A percentile compares a stretch with the other conserved stretches of the same genome.
Evolutionary conservation across 2,797 vertebrate genomes (phyloP).

Genomic region (Tachyglossus aculeatus): DNA sequence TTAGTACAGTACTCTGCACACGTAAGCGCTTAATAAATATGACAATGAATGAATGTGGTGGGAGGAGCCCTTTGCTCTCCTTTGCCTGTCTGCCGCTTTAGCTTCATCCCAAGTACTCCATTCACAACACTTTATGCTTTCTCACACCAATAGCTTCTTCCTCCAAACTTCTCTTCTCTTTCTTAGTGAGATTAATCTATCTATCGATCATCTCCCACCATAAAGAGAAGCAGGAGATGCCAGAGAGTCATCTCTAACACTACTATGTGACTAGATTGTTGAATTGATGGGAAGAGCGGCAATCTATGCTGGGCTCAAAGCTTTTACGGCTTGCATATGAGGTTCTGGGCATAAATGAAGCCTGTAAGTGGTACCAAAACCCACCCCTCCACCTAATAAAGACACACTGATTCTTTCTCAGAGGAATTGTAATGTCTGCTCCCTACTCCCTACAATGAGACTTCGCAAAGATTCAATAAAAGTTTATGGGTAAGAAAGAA

Average conservation of each 20-base stretch:
- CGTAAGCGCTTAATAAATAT: no score
- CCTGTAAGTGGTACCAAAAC: constrained; percentile 4
- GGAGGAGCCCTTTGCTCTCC: no score
- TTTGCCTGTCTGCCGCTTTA: no score
- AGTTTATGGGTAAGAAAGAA: constrained; percentile 32
- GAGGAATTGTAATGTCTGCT: constrained; percentile 38
- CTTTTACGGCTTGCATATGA: constrained; percentile 5
- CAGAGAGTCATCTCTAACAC: constrained; percentile 46
- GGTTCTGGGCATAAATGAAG: constrained; percentile 14
- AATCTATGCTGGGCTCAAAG: neutral
- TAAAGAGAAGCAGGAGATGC: constrained; percentile 52
- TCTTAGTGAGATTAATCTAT: constrained; percentile 58
- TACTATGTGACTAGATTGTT: constrained; percentile 56
- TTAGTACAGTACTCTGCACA: no score
- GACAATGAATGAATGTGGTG: no score
- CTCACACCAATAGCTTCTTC: constrained; percentile 26
- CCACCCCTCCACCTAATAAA: constrained; percentile 22
- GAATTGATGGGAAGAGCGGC: constrained; percentile 44
- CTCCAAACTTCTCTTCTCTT: constrained; percentile 44
- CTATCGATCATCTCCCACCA: constrained; percentile 61
- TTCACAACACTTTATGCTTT: constrained; percentile 3
- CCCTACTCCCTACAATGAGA: constrained; percentile 34
- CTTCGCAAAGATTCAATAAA: constrained; percentile 54
- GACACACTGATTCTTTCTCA: constrained; percentile 39
- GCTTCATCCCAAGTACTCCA: no score